phyloP scores from a whole-genome alignment of 2,797 vertebrate genomes.

The Scleropages formosus region DNA sequence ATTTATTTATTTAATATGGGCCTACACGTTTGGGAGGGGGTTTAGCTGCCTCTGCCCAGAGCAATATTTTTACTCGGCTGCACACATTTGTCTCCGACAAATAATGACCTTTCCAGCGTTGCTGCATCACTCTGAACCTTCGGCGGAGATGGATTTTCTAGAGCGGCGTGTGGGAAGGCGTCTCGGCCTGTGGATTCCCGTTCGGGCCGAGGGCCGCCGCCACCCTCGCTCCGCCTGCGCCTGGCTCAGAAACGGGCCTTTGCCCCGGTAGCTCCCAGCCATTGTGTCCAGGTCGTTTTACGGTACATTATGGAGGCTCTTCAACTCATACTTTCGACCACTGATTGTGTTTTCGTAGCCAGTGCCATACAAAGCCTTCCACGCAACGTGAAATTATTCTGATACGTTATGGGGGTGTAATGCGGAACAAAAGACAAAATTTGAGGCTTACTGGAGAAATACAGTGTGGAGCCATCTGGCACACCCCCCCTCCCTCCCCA shows the following conservation, averaged over 20 bases:
- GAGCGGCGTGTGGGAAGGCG: too few species aligned
- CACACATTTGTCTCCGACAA: too few species aligned
- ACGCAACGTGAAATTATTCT: conserved; percentile 6
- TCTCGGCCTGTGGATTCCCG: too few species aligned
- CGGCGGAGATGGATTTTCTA: too few species aligned
- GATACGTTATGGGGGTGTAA: background rate
- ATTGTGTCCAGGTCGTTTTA: background rate
- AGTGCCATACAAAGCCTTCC: background rate
- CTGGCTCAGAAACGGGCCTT: background rate
- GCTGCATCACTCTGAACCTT: too few species aligned
- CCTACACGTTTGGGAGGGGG: too few species aligned
- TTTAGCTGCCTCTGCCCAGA: too few species aligned
- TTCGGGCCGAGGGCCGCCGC: too few species aligned
- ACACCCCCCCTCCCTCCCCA: too few species aligned
- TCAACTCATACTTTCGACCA: conserved; percentile 1
- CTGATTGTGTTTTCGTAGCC: background rate
- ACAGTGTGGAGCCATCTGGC: background rate
- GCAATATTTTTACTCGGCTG: too few species aligned
- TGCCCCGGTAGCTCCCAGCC: background rate
- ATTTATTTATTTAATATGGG: too few species aligned
- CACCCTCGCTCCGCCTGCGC: background rate
- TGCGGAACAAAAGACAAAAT: conserved; percentile 4
- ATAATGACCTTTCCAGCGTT: too few species aligned
- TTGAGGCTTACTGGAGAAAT: background rate
- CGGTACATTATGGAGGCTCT: conserved; percentile 8